phyloP scores from a whole-genome alignment of 2,888 invertebrate species.

The Tipula helvola region DNA sequence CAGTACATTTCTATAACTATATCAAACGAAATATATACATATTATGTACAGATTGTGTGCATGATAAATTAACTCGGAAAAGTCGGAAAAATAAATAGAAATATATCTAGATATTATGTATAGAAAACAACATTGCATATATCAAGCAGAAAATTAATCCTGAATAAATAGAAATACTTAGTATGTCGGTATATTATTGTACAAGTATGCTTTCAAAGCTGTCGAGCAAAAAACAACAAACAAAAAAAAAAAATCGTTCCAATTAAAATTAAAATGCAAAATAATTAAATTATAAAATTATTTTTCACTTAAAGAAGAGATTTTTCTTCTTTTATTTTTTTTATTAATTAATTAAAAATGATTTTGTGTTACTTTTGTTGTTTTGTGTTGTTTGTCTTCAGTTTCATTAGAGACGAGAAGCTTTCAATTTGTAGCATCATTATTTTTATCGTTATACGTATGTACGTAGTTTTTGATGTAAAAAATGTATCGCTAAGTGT shows the following conservation, averaged over 20 bases:
- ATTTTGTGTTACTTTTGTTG: background rate
- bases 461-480: background rate
- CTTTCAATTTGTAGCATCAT: background rate
- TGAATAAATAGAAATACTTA: background rate
- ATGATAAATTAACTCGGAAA: background rate
- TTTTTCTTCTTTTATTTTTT: background rate
- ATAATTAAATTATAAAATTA: background rate
- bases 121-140: background rate
- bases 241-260: background rate
- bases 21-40: background rate
- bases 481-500: background rate
- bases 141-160: background rate
- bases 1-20: background rate
- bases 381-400: background rate
- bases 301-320: background rate
- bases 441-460: background rate
- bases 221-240: background rate
- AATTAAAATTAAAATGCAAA: background rate
- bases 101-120: background rate
- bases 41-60: background rate
- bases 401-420: background rate
- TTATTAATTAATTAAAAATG: background rate
- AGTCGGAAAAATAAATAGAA: too few species aligned
- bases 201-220: background rate
- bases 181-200: background rate